A percentile compares a stretch with the other conserved stretches of the same genome.
These are phyloP conservation scores for Micronycteris hirsuta DNA, from an alignment of 2,113 vertebrate species.

Conservation along the genomic window DNA sequence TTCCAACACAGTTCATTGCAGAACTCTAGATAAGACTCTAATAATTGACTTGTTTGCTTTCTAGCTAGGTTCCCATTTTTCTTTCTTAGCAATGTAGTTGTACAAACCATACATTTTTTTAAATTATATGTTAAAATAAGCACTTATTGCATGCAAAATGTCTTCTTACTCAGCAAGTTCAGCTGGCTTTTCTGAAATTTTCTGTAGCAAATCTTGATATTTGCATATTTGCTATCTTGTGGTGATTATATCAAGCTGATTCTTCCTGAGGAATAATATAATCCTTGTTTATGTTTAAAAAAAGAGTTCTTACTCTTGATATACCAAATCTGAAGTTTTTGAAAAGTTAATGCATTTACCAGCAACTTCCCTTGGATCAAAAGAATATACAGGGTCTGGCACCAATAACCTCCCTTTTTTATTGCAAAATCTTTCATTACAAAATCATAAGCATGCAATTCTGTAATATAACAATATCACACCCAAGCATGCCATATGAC, in stretches of 20 bases:
- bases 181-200: background rate
- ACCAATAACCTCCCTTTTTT: no score
- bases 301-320: background rate
- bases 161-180: conserved; percentile 24
- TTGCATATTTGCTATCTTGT: background rate
- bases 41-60: background rate
- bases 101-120: background rate
- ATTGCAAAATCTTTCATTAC: no score
- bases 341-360: background rate
- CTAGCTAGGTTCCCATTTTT: background rate
- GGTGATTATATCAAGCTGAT: background rate
- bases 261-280: background rate
- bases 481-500: no score
- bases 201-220: background rate
- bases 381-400: background rate
- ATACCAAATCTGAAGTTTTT: background rate
- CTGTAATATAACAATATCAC: no score
- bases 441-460: no score
- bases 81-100: background rate
- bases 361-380: background rate
- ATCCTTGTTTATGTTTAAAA: background rate
- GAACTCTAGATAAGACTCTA: background rate
- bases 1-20: background rate
- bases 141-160: background rate
- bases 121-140: conserved; percentile 8